Evolutionary conservation across 2,113 vertebrate species (phyloP).

Genomic region (Capreolus pygargus): DNA sequence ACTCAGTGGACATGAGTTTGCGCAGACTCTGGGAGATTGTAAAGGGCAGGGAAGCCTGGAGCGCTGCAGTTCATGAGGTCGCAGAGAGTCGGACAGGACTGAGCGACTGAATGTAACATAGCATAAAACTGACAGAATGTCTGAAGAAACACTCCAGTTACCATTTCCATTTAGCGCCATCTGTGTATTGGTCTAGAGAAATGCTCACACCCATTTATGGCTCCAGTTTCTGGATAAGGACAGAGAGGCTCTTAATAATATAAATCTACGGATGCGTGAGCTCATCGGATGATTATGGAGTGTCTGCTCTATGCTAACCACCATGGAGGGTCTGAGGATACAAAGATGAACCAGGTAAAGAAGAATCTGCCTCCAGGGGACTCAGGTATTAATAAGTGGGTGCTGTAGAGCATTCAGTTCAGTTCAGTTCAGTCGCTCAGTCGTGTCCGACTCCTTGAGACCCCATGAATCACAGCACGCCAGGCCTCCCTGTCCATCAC

Average conservation of each 20-base stretch:
- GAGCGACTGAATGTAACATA: background rate
- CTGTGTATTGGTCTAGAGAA: background rate
- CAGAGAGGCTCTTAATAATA: background rate
- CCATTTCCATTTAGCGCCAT: background rate
- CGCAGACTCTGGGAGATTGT: background rate
- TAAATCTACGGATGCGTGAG: background rate
- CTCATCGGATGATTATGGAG: background rate
- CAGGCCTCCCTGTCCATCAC: too few relatives aligned
- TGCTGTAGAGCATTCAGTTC: too few relatives aligned
- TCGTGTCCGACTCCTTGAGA: too few relatives aligned
- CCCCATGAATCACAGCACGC: too few relatives aligned
- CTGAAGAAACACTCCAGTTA: fast-evolving
- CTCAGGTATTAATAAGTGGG: fast-evolving
- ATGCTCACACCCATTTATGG: too few relatives aligned
- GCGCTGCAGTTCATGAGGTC: background rate
- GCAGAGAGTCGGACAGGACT: background rate
- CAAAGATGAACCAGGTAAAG: background rate
- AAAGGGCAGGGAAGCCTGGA: background rate
- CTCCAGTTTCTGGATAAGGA: background rate
- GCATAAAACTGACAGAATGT: background rate
- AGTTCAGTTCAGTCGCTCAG: too few relatives aligned
- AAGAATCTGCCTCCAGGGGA: background rate
- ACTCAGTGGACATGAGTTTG: background rate
- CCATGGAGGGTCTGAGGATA: background rate
- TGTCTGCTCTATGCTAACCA: background rate